These are phyloP conservation scores for Abrostola tripartita DNA, from an alignment of 2,888 invertebrate genomes.

Conservation along the genomic window DNA sequence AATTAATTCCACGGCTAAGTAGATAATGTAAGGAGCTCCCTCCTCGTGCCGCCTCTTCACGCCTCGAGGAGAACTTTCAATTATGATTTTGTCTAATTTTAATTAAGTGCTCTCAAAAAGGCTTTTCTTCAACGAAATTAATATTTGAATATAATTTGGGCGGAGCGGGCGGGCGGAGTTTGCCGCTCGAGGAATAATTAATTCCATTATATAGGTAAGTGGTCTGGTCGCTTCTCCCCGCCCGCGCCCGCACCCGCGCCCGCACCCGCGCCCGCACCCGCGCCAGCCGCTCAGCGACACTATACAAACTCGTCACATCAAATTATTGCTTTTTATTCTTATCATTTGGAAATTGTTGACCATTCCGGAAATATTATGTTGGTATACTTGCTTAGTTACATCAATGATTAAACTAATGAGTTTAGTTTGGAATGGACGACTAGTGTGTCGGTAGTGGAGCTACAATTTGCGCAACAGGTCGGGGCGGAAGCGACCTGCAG, in stretches of 20 bases:
- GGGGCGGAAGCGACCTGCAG: constrained; percentile 88
- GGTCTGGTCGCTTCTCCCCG: constrained; percentile 71
- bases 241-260: constrained; percentile 43
- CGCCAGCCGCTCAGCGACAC: constrained; percentile 45
- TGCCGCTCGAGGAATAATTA: constrained; percentile 87
- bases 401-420: constrained; percentile 33
- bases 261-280: constrained; percentile 43
- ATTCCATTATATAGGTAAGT: constrained; percentile 85
- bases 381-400: constrained; percentile 15
- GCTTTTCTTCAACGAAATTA: constrained; percentile 88
- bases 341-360: constrained; percentile 38
- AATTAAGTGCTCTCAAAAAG: constrained; percentile 88
- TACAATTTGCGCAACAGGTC: constrained; percentile 87
- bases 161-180: constrained; percentile 87
- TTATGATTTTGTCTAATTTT: constrained; percentile 89
- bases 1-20: constrained; percentile 86
- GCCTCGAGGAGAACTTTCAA: constrained; percentile 88
- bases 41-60: constrained; percentile 82
- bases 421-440: constrained; percentile 45
- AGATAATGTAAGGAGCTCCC: constrained; percentile 85
- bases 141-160: constrained; percentile 89
- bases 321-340: constrained; percentile 55
- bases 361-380: constrained; percentile 33
- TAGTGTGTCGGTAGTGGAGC: constrained; percentile 47
- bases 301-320: constrained; percentile 58